Percentiles rank a stretch among this genome's conserved stretches.
These are phyloP conservation scores for Polypedilum pembai DNA, from an alignment of 1,140 invertebrate species.

Conservation along the genomic window DNA sequence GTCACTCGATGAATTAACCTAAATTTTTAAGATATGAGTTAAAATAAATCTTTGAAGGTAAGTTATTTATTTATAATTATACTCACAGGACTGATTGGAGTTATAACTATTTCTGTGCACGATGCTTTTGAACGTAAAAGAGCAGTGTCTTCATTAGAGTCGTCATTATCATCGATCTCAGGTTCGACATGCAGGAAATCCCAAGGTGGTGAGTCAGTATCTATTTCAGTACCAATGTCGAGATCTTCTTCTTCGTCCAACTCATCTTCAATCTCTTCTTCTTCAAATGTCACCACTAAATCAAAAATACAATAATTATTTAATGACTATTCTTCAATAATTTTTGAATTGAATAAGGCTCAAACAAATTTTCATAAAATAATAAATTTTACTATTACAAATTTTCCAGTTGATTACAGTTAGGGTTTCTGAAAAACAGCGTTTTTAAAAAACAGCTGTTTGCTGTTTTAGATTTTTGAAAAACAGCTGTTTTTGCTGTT, in stretches of 20 bases:
- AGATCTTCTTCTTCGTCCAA: slow-evolving; percentile 42
- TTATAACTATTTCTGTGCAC: slow-evolving; percentile 45
- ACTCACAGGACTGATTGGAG: slow-evolving; percentile 44
- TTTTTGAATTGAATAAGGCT: not conserved
- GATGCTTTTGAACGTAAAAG: slow-evolving; percentile 45
- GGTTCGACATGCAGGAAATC: slow-evolving; percentile 42
- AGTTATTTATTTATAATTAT: not conserved
- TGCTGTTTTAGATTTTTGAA: too few relatives aligned
- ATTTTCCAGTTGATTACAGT: too few relatives aligned
- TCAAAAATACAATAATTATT: not conserved
- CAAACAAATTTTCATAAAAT: not conserved
- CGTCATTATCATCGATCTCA: slow-evolving; percentile 46
- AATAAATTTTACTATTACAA: too few relatives aligned
- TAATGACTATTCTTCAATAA: too few relatives aligned
- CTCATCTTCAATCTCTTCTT: slow-evolving; percentile 46
- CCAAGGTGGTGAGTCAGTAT: slow-evolving; percentile 42
- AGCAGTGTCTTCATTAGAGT: slow-evolving; percentile 50
- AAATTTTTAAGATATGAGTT: not conserved
- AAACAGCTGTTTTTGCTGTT: too few relatives aligned
- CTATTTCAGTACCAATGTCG: slow-evolving; percentile 43
- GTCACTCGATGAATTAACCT: slow-evolving; percentile 29
- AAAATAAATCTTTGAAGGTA: too few relatives aligned
- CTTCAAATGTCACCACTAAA: slow-evolving; percentile 47
- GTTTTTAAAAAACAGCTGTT: too few relatives aligned
- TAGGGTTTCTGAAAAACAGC: too few relatives aligned